Evolutionary conservation across 2,888 invertebrate genomes (phyloP).

Genomic region (Craniophora ligustri): DNA sequence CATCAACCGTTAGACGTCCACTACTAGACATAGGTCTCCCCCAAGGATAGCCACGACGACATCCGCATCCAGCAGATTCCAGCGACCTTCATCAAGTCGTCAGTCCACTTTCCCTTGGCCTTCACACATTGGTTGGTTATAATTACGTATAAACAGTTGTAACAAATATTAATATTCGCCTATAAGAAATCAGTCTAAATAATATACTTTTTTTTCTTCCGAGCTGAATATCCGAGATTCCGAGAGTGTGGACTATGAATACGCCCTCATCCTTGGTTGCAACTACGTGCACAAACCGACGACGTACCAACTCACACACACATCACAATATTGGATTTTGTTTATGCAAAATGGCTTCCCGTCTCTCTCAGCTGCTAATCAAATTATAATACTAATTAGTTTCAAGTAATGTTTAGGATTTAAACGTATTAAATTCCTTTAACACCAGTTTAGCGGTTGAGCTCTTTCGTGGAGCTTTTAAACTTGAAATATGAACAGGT

Average conservation of each 20-base stretch:
- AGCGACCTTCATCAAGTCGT: too few species aligned
- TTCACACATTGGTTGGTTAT: too few species aligned
- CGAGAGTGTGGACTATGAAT: conserved; percentile 56
- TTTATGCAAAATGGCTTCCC: conserved; percentile 81
- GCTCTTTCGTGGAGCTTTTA: not conserved
- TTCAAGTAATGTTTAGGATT: conserved; percentile 27
- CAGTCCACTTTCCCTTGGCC: too few species aligned
- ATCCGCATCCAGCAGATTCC: too few species aligned
- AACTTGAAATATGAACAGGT: not conserved
- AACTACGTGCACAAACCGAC: conserved; percentile 53
- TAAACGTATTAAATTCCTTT: not conserved
- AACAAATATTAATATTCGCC: too few species aligned
- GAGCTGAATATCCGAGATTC: too few species aligned
- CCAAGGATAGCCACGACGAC: too few species aligned
- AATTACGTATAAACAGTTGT: too few species aligned
- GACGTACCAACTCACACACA: conserved; percentile 54
- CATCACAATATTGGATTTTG: conserved; percentile 80
- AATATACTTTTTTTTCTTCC: not conserved
- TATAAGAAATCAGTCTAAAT: too few species aligned
- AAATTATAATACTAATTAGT: conserved; percentile 63
- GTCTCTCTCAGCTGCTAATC: conserved; percentile 58
- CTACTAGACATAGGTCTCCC: too few species aligned
- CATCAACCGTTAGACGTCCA: too few species aligned
- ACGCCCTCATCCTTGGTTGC: conserved; percentile 62
- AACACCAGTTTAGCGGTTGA: not conserved